A percentile compares a stretch with the other conserved stretches of the same genome.
Evolutionary conservation across 1,140 invertebrate species (phyloP).

Genomic region (Nomia melanderi): DNA sequence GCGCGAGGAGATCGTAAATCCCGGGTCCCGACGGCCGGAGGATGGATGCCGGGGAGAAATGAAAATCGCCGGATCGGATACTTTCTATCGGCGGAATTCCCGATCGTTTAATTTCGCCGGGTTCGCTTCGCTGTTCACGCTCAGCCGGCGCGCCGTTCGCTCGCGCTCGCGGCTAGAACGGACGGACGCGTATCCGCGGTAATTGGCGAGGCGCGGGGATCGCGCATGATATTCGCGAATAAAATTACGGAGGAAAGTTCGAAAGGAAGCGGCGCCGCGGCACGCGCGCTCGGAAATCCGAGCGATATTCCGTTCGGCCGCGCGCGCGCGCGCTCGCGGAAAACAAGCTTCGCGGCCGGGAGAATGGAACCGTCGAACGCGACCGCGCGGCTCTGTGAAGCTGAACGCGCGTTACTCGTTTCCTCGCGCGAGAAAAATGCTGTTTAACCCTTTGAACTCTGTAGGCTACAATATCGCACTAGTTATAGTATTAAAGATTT

Average conservation of each 20-base stretch:
- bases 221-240: neutral
- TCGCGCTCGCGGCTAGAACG: neutral
- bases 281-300: neutral
- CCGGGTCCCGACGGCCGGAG: neutral
- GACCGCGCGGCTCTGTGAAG: no score
- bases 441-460: no score
- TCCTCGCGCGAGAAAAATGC: no score
- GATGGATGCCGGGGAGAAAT: slow-evolving; percentile 15
- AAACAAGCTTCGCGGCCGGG: no score
- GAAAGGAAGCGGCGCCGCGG: slow-evolving; percentile 11
- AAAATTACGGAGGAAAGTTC: slow-evolving; percentile 14
- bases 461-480: no score
- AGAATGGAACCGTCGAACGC: no score
- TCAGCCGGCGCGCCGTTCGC: neutral
- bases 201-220: no score
- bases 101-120: slow-evolving; percentile 11
- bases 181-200: neutral
- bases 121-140: slow-evolving; percentile 8
- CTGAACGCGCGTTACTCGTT: no score
- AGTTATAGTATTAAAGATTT: no score
- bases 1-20: slow-evolving; percentile 34
- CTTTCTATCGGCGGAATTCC: slow-evolving; percentile 39
- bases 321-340: no score
- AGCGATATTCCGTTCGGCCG: no score
- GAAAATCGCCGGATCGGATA: slow-evolving; percentile 31